These are phyloP conservation scores for Latheticus oryzae DNA, from an alignment of 2,888 invertebrate genomes.

Conservation along the genomic window DNA sequence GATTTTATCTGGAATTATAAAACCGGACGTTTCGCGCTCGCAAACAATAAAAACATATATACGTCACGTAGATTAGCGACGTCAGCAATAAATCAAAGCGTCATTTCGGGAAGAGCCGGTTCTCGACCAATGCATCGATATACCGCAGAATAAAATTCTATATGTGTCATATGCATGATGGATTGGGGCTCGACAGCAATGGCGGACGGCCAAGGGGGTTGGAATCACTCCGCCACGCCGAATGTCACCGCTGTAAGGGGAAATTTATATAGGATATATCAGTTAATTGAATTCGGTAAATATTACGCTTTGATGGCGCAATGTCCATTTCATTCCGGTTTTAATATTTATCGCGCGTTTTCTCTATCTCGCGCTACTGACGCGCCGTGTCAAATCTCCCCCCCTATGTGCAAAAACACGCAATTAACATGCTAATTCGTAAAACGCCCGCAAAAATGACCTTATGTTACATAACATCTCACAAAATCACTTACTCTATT, in stretches of 20 bases:
- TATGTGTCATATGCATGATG: constrained; percentile 64
- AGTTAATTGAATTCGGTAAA: constrained; percentile 62
- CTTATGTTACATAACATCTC: constrained; percentile 4
- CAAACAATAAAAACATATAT: constrained; percentile 67
- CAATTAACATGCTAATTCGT: constrained; percentile 33
- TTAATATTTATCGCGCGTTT: constrained; percentile 55
- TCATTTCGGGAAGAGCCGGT: constrained; percentile 63
- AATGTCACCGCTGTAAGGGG: constrained; percentile 60
- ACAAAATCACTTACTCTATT: constrained; percentile 16
- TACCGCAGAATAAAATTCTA: constrained; percentile 65
- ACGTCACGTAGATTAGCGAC: constrained; percentile 67
- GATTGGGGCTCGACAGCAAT: constrained; percentile 63
- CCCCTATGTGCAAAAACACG: constrained; percentile 22
- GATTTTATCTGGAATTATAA: constrained; percentile 66
- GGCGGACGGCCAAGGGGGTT: constrained; percentile 48
- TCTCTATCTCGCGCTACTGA: constrained; percentile 39
- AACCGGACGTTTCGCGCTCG: constrained; percentile 63
- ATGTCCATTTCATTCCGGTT: constrained; percentile 58
- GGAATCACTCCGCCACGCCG: constrained; percentile 46
- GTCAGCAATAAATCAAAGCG: constrained; percentile 67
- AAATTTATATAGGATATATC: constrained; percentile 62
- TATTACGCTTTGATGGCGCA: constrained; percentile 59
- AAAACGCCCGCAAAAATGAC: constrained; percentile 19
- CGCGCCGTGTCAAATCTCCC: constrained; percentile 19
- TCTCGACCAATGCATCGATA: constrained; percentile 60